Evolutionary conservation across 1,140 invertebrate species (phyloP), one percentile per base, ranked within the genome.

Genomic region (Hypsibius dujardini): DNA sequence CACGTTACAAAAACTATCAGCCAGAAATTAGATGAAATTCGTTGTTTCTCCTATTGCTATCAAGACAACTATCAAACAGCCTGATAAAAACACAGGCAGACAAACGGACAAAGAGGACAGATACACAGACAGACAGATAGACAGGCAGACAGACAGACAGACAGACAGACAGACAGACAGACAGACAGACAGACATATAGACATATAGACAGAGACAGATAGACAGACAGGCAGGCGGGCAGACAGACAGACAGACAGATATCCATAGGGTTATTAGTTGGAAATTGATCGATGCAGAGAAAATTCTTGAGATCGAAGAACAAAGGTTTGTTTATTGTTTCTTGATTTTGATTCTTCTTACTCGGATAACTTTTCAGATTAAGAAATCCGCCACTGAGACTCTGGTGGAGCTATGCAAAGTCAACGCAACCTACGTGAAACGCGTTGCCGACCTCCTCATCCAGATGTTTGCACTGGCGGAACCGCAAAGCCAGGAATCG

Each of bases 391-490:
- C 62, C 12, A 45, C 62, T 12, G 62, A 67, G 45, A 67, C 62
- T 7, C 42, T 67, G 12, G 62, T 67, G 62, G 62, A 67, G 62
- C 3, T 67, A 3, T 67, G 62, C 62, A 67, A 67, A 3, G 3
- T 15, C 42, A 67, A 67, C 12, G 12, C 42, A 7, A 45, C 3
- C 12, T 67, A 67, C 42, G 62, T 67, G 62, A 67, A 67, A 67
- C 62, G 62, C 12, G 62, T 67, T 42, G 62, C 62, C 12, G 62
- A 67, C 45, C 62, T 67, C 12, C 42, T 67, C 12, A 45, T 67
- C 12, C 62, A 67, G 42, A 15, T 67, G 42, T 67, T 15, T 42
- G 42, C 12, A 12, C 12, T 67, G 12, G 62, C 62, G 12, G 62
- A 67, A 7, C 28, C 28, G 28, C 28, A 28, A 28, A 42, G 3